Conservation (phyloP, 2,888 invertebrate species). For the Myopa testacea region DNA sequence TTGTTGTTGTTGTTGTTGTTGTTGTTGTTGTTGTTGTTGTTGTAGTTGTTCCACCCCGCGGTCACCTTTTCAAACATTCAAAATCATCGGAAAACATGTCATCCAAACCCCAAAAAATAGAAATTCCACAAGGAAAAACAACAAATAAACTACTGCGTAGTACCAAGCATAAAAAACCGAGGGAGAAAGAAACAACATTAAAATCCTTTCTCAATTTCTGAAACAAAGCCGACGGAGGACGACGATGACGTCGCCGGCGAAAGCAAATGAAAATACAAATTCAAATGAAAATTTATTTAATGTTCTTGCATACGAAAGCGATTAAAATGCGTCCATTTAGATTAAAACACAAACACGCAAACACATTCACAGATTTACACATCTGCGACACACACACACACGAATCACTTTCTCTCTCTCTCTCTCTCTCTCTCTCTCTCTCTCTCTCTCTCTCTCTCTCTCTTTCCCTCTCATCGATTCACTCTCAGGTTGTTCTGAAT, state of each 20-base stretch:
- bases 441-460: no score
- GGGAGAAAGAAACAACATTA: neutral
- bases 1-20: neutral
- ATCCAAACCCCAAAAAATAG: neutral
- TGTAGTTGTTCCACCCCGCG: constrained; percentile 1
- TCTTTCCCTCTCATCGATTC: no score
- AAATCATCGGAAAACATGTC: constrained; percentile 31
- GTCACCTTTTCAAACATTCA: constrained; percentile 15
- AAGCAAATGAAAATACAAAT: constrained; percentile 9
- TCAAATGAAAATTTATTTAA: constrained; percentile 53
- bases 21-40: neutral
- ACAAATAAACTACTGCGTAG: constrained; percentile 17
- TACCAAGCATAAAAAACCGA: neutral
- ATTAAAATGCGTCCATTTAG: constrained; percentile 48
- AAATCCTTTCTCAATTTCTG: neutral
- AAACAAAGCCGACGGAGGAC: constrained; percentile 2
- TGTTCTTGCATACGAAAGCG: constrained; percentile 53
- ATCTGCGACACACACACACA: constrained; percentile 32
- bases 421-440: no score
- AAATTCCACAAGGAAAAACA: constrained; percentile 12
- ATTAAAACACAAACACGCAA: constrained; percentile 30
- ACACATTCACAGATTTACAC: constrained; percentile 22
- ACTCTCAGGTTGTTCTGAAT: neutral
- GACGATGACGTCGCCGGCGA: neutral
- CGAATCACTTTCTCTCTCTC: constrained; percentile 28